These are phyloP conservation scores for Leucania comma DNA, from an alignment of 2,888 invertebrate genomes.

Conservation along the genomic window DNA sequence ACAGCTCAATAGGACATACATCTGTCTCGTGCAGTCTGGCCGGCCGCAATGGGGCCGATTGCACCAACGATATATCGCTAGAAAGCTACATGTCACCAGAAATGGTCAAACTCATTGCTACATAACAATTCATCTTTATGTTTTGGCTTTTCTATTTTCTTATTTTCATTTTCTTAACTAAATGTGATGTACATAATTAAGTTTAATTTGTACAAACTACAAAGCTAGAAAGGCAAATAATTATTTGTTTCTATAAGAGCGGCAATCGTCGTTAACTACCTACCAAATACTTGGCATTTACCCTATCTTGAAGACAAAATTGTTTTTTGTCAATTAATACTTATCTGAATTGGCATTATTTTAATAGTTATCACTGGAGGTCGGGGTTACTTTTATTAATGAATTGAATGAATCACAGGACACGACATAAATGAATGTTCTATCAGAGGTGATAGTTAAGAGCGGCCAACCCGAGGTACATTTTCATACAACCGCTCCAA, in stretches of 20 bases:
- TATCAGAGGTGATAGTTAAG: slow-evolving; percentile 23
- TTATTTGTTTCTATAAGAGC: background rate
- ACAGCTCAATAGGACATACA: slow-evolving; percentile 82
- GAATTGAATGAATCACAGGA: slow-evolving; percentile 24
- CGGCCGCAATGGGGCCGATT: slow-evolving; percentile 71
- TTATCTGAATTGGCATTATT: slow-evolving; percentile 24
- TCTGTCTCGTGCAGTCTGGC: slow-evolving; percentile 73
- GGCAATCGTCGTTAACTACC: background rate
- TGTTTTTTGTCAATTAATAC: slow-evolving; percentile 14
- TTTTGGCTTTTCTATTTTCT: slow-evolving; percentile 4
- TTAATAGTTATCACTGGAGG: slow-evolving; percentile 28
- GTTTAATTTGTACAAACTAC: background rate
- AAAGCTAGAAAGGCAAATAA: background rate
- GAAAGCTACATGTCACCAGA: slow-evolving; percentile 52
- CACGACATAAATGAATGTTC: slow-evolving; percentile 29
- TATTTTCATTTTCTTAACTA: background rate
- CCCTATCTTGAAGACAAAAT: slow-evolving; percentile 12
- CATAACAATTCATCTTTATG: slow-evolving; percentile 17
- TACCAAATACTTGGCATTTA: slow-evolving; percentile 14
- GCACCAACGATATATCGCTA: slow-evolving; percentile 62
- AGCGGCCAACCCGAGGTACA: no score
- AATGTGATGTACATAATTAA: no score
- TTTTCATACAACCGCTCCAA: no score
- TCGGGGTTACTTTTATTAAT: slow-evolving; percentile 43
- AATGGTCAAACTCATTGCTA: slow-evolving; percentile 36